These are phyloP conservation scores for Anthopleura xanthogrammica DNA, from an alignment of 92 coral and sea anemone genomes.

Conservation along the genomic window DNA sequence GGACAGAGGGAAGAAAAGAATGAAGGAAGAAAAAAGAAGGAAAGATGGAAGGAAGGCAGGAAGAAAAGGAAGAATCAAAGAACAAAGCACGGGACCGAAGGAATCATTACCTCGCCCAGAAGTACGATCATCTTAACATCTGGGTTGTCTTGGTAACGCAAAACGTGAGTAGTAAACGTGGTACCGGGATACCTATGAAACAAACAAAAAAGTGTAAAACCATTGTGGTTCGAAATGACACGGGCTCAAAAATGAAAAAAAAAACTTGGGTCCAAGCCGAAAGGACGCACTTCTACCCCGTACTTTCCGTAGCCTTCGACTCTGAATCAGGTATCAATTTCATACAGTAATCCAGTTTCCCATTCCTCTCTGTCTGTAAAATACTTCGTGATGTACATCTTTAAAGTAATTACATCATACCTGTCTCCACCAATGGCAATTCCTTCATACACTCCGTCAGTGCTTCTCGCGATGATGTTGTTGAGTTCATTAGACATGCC, in stretches of 20 bases:
- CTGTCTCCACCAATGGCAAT: slow-evolving; percentile 99
- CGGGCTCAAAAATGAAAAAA: too few species aligned
- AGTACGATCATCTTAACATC: slow-evolving; percentile 89
- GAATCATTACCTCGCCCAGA: slow-evolving; percentile 80
- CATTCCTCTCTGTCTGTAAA: too few species aligned
- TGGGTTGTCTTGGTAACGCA: slow-evolving; percentile 93
- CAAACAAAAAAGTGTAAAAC: background rate
- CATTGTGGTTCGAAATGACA: too few species aligned
- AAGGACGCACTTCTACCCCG: too few species aligned
- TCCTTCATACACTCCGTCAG: slow-evolving; percentile 96
- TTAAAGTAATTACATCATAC: slow-evolving; percentile 15
- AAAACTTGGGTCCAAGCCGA: too few species aligned
- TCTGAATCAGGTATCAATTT: too few species aligned
- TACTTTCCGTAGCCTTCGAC: too few species aligned
- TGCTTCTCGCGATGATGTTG: slow-evolving; percentile 95
- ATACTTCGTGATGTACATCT: too few species aligned
- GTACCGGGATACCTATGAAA: slow-evolving; percentile 89
- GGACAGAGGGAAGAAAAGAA: background rate
- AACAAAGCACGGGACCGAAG: background rate
- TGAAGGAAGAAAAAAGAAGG: background rate
- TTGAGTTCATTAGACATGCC: slow-evolving; percentile 98
- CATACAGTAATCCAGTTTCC: too few species aligned
- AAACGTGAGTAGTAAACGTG: slow-evolving; percentile 79
- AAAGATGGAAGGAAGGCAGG: background rate
- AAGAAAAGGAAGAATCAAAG: background rate